phyloP scores from a whole-genome alignment of 2,888 invertebrate genomes.

The Campopleginae sp. region DNA sequence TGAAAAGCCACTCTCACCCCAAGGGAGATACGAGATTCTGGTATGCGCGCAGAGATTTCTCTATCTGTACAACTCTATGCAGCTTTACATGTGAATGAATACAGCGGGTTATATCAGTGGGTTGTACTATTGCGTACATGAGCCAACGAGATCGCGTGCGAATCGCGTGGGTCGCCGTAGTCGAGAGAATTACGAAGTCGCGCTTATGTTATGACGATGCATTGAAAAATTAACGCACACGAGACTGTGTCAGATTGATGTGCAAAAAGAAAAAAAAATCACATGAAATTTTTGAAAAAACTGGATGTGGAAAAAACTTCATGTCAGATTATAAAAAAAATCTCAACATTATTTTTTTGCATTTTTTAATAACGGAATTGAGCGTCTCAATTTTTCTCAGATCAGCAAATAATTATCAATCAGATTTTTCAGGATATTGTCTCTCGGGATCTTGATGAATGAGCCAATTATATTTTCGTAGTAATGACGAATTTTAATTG shows the following conservation, averaged over 20 bases:
- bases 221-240: not conserved
- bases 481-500: not conserved
- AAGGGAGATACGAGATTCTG: slow-evolving; percentile 27
- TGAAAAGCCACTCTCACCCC: slow-evolving; percentile 38
- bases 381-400: not conserved
- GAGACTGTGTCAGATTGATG: not conserved
- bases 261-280: not conserved
- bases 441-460: not conserved
- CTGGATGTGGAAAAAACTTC: not conserved
- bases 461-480: not conserved
- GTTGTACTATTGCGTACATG: slow-evolving; percentile 57
- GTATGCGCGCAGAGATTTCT: slow-evolving; percentile 22
- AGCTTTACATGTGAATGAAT: not conserved
- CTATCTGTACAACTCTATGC: not conserved
- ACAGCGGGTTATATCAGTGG: slow-evolving; percentile 55
- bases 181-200: slow-evolving; percentile 36
- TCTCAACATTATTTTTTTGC: not conserved
- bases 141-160: slow-evolving; percentile 48
- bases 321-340: not conserved
- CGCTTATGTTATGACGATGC: slow-evolving; percentile 19
- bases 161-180: slow-evolving; percentile 53
- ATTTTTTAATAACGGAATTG: not conserved
- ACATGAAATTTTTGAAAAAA: not conserved
- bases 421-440: not conserved
- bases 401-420: not conserved